These are phyloP conservation scores for Imbricaverruca yamaguchii DNA, from an alignment of 2,888 invertebrate genomes.

Conservation along the genomic window DNA sequence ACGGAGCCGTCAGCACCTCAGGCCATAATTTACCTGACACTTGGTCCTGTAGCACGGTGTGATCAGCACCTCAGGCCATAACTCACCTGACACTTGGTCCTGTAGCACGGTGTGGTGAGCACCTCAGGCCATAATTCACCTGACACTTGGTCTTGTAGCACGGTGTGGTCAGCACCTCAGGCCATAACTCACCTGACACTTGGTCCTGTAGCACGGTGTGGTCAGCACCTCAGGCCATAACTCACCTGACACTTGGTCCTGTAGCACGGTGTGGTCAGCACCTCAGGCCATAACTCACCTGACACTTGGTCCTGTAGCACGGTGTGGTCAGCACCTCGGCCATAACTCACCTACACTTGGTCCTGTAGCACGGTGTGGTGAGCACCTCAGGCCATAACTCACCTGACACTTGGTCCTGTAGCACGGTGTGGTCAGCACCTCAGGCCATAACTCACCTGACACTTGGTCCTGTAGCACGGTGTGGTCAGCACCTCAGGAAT, in stretches of 20 bases:
- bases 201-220: slow-evolving; percentile 47
- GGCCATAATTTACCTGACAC: too few species aligned
- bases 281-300: too few species aligned
- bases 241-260: too few species aligned
- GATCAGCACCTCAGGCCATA: background rate
- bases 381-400: slow-evolving; percentile 27
- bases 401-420: too few species aligned
- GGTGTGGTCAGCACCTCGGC: slow-evolving; percentile 31
- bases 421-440: too few species aligned
- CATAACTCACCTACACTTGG: too few species aligned
- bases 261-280: too few species aligned
- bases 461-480: slow-evolving; percentile 51
- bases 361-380: slow-evolving; percentile 35
- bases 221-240: slow-evolving; percentile 31
- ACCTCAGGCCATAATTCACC: slow-evolving; percentile 23
- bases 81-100: slow-evolving; percentile 50
- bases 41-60: too few species aligned
- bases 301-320: slow-evolving; percentile 53
- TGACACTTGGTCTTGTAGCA: too few species aligned
- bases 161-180: too few species aligned
- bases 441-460: slow-evolving; percentile 52
- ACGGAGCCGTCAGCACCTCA: too few species aligned
- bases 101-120: slow-evolving; percentile 39
- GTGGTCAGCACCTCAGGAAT: slow-evolving; percentile 32
- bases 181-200: slow-evolving; percentile 61